Evolutionary conservation across 2,113 vertebrate genomes (phyloP).

Genomic region (Phrynosoma platyrhinos): DNA sequence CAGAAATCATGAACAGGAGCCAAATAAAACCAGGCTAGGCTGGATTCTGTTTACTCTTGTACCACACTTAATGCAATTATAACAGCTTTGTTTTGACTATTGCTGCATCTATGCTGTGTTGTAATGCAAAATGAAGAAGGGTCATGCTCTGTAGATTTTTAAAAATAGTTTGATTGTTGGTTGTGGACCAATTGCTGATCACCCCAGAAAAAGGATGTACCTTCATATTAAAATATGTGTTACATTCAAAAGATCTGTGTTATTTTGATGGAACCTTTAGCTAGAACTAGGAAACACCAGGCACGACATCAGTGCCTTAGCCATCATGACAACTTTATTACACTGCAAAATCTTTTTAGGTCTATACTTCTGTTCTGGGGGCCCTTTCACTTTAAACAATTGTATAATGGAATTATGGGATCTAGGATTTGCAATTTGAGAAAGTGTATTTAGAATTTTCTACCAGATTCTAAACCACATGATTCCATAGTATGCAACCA

Average conservation of each 20-base stretch:
- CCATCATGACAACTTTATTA: not conserved
- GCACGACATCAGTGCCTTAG: not conserved
- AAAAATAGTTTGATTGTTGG: not conserved
- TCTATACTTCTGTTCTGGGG: not conserved
- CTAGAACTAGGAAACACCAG: not conserved
- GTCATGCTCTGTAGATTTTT: not conserved
- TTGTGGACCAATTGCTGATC: not conserved
- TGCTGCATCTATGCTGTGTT: not conserved
- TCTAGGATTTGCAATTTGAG: too few relatives aligned
- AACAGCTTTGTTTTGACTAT: slow-evolving; percentile 1
- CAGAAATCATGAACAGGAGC: slow-evolving; percentile 6
- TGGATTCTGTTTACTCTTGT: not conserved
- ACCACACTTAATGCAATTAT: slow-evolving; percentile 16
- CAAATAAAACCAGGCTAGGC: slow-evolving; percentile 24
- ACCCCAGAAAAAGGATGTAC: not conserved
- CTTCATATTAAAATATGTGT: not conserved
- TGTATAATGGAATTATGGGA: too few relatives aligned
- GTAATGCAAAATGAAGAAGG: not conserved
- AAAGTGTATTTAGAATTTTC: too few relatives aligned
- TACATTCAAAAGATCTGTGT: not conserved
- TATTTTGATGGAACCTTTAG: not conserved
- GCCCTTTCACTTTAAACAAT: too few relatives aligned
- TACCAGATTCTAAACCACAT: too few relatives aligned
- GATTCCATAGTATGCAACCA: too few relatives aligned
- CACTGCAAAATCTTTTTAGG: not conserved